phyloP scores from a whole-genome alignment of 2,113 vertebrate genomes.

The Ginglymostoma cirratum region DNA sequence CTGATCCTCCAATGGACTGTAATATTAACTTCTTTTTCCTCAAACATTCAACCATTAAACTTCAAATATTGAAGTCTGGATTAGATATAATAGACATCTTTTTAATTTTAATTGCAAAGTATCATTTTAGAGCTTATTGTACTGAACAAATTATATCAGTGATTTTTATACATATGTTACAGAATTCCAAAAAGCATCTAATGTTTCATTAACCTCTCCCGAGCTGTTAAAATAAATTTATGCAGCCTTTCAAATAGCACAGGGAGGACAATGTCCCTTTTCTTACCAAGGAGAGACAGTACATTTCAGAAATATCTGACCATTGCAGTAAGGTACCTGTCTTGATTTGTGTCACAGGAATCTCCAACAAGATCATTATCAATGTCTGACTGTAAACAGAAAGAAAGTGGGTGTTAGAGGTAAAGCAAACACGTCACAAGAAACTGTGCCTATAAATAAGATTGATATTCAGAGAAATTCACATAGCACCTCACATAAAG shows the following conservation, averaged over 20 bases:
- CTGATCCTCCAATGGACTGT: background rate
- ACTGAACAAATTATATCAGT: background rate
- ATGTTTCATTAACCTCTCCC: background rate
- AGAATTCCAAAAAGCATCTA: background rate
- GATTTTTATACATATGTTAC: background rate
- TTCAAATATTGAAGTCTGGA: background rate
- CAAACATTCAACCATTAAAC: background rate
- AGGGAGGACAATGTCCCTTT: background rate
- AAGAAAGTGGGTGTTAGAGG: conserved; percentile 38
- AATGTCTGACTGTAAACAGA: conserved; percentile 73
- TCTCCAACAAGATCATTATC: conserved; percentile 93
- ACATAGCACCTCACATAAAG: too few relatives aligned
- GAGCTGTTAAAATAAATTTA: background rate
- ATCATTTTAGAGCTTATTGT: background rate
- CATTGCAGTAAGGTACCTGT: conserved; percentile 69
- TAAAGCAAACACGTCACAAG: background rate
- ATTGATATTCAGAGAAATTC: background rate
- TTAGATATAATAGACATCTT: background rate
- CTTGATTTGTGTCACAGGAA: conserved; percentile 92
- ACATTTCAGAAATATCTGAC: background rate
- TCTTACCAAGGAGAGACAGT: background rate
- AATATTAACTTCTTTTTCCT: background rate
- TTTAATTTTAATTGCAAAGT: background rate
- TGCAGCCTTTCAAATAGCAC: background rate
- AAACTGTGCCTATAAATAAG: background rate